phyloP scores from a whole-genome alignment of 2,113 vertebrate species.

The Abramis brama region DNA sequence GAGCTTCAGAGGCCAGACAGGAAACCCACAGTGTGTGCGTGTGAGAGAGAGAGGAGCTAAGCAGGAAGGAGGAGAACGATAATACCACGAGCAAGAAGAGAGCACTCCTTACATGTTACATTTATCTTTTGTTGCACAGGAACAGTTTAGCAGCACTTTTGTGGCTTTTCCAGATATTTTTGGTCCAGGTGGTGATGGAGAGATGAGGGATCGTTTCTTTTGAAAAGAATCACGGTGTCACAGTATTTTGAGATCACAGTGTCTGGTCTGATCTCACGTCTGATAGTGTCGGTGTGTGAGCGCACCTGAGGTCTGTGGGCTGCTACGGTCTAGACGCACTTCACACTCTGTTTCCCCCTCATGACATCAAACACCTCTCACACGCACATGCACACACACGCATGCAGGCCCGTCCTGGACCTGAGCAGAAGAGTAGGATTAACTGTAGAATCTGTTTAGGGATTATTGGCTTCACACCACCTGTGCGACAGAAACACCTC shows the following conservation, averaged over 20 bases:
- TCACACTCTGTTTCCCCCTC: constrained; percentile 60
- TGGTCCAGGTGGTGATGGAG: constrained; percentile 35
- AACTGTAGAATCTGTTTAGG: constrained; percentile 4
- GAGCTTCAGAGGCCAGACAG: constrained; percentile 48
- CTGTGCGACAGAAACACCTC: constrained; percentile 13
- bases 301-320: constrained; percentile 40
- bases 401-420: constrained; percentile 17
- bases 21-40: constrained; percentile 54
- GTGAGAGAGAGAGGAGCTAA: constrained; percentile 14
- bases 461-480: constrained; percentile 45
- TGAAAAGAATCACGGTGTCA: constrained; percentile 30
- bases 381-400: constrained; percentile 36
- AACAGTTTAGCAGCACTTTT: constrained; percentile 21
- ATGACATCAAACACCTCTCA: constrained; percentile 57
- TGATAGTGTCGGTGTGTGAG: constrained; percentile 12
- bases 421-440: constrained; percentile 33
- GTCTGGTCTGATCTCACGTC: constrained; percentile 42
- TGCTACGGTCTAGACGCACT: constrained; percentile 36
- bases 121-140: constrained; percentile 3
- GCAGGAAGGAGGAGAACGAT: neutral
- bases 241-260: constrained; percentile 11
- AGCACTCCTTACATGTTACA: neutral
- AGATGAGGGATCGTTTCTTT: constrained; percentile 23
- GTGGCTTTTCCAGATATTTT: constrained; percentile 27
- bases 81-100: constrained; percentile 19